A percentile compares a stretch with the other conserved stretches of the same genome.
phyloP scores from a whole-genome alignment of 1,140 invertebrate species.

The Drosophila littoralis region DNA sequence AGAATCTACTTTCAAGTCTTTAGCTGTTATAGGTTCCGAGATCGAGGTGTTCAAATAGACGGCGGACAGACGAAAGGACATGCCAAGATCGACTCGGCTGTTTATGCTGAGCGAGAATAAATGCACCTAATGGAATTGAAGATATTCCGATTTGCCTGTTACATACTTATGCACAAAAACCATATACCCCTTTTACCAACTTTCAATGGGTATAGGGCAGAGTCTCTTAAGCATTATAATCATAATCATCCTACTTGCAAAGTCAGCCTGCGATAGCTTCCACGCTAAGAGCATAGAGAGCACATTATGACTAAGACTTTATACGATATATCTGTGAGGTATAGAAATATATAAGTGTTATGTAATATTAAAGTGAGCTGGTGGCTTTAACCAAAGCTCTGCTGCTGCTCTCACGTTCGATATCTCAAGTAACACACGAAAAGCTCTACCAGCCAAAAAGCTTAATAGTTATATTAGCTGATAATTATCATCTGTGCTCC shows the following conservation, averaged over 20 bases:
- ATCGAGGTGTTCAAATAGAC: no score
- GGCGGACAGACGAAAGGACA: no score
- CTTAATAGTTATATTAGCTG: neutral
- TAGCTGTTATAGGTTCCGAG: no score
- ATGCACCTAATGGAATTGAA: no score
- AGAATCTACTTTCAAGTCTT: no score
- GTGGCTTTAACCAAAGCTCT: neutral
- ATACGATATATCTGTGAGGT: slow-evolving; percentile 1
- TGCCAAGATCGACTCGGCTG: no score
- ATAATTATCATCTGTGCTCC: neutral
- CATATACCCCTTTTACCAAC: no score
- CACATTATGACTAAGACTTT: slow-evolving; percentile 1
- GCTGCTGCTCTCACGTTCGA: neutral
- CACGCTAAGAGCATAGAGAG: neutral
- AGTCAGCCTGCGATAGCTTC: neutral
- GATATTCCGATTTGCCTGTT: no score
- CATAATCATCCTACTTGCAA: neutral
- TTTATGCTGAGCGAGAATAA: no score
- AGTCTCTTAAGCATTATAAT: neutral
- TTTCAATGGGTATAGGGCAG: no score
- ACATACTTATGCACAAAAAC: no score
- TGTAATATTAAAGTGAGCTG: no score
- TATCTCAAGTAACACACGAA: neutral
- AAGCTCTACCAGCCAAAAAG: neutral
- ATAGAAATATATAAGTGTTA: slow-evolving; percentile 1